Evolutionary conservation across 2,113 vertebrate genomes (phyloP).

Genomic region (Neodontobutis hainanensis): DNA sequence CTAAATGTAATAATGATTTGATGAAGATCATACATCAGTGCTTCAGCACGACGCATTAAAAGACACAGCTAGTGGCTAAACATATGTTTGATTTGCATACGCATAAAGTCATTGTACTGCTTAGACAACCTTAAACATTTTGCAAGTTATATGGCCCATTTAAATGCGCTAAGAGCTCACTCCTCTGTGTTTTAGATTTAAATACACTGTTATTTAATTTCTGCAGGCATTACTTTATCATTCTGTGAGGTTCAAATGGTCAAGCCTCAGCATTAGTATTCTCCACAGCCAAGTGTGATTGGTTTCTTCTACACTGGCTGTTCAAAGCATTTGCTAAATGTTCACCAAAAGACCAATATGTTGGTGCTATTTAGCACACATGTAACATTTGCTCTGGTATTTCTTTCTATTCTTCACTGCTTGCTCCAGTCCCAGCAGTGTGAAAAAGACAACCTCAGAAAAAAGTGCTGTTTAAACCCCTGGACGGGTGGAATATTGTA

Average conservation of each 20-base stretch:
- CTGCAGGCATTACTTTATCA: constrained; percentile 27
- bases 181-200: constrained; percentile 17
- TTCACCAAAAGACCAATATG: constrained; percentile 56
- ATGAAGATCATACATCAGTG: constrained; percentile 67
- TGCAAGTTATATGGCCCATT: constrained; percentile 26
- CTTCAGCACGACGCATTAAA: constrained; percentile 54
- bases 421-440: constrained; percentile 1
- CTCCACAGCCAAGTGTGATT: constrained; percentile 38
- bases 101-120: constrained; percentile 56
- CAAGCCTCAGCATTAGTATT: constrained; percentile 37
- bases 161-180: constrained; percentile 23
- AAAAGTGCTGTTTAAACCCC: not conserved
- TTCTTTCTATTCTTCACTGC: constrained; percentile 17
- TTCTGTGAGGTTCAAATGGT: constrained; percentile 36
- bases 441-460: constrained; percentile 2
- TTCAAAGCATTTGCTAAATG: constrained; percentile 56
- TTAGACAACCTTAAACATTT: constrained; percentile 55
- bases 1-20: constrained; percentile 68
- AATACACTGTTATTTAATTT: constrained; percentile 33
- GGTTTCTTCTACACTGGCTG: constrained; percentile 35
- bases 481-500: not conserved
- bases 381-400: constrained; percentile 46
- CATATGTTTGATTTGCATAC: constrained; percentile 73
- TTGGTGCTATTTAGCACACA: constrained; percentile 40
- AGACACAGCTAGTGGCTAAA: constrained; percentile 59